A percentile compares a stretch with the other conserved stretches of the same genome.
Evolutionary conservation across 2,797 vertebrate species (phyloP).

Genomic region (Sebastes vulpes): DNA sequence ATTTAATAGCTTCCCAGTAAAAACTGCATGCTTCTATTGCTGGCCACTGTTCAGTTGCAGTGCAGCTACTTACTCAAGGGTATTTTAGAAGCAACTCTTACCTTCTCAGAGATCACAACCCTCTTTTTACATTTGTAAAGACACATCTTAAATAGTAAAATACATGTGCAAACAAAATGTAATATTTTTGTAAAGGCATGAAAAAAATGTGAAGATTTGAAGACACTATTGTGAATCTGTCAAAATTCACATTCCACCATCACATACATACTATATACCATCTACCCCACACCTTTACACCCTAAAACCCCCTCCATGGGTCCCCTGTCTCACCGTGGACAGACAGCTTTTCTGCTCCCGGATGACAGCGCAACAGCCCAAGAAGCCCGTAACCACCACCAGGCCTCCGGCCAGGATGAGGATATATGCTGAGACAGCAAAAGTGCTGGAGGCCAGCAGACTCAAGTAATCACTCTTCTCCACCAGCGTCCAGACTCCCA

Average conservation of each 20-base stretch:
- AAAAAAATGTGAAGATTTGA: background rate
- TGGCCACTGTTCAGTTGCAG: background rate
- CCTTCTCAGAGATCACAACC: background rate
- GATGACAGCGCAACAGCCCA: constrained; percentile 90
- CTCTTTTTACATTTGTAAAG: background rate
- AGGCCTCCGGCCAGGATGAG: constrained; percentile 89
- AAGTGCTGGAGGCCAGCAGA: constrained; percentile 90
- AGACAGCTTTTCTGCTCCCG: constrained; percentile 89
- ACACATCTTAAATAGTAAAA: background rate
- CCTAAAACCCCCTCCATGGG: background rate
- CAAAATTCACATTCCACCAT: background rate
- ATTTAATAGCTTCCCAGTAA: background rate
- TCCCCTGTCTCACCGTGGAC: constrained; percentile 78
- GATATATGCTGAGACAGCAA: constrained; percentile 89
- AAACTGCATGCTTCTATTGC: background rate
- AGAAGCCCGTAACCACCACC: constrained; percentile 90
- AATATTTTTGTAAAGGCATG: background rate
- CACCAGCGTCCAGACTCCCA: constrained; percentile 91
- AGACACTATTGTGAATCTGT: background rate
- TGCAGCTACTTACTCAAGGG: background rate
- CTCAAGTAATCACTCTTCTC: constrained; percentile 91
- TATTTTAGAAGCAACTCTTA: background rate
- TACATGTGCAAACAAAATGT: background rate
- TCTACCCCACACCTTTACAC: background rate
- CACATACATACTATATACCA: background rate